Evolutionary conservation across 2,113 vertebrate species (phyloP), one percentile per base, ranked within the genome.

Genomic region (Pitta sordida): DNA sequence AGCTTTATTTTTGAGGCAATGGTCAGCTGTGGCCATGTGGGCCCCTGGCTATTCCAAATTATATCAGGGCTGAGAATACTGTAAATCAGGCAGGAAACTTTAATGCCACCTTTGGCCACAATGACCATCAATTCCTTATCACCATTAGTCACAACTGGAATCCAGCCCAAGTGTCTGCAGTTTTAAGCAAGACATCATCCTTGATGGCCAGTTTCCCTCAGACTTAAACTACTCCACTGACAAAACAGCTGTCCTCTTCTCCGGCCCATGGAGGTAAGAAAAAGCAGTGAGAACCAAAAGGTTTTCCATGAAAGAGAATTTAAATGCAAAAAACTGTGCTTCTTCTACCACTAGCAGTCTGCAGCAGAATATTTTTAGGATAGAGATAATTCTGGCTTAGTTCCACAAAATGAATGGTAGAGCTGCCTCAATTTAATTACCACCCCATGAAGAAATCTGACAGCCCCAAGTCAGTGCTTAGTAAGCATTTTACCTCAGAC

Each of bases 361-460:
- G 93, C 59, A 26, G 86, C 22, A 88, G 91, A 85, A 92, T 74
- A 96, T 96, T 96, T 97, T 95, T 97, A 94, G 87, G 90, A 82
- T 78, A 79, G 22, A 90, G 93, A 88, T 90, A 79, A 95, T 94
- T 95, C 63, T 96, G 96, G 76, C 92, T 98, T 96, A 95, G 83
- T 93, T 97, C 93, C 96, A 94, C 81, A 97, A 95, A 96, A 96
- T 69, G 93, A 96, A 94, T 5, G 3, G 75, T 62, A 94, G 91
- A 91, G 94, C 88, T 95, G 90, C 56, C 75, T 97, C 95, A 96
- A 97, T 96, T 97, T 97, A 97, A 98, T 96, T 97, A 97, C 94
- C 83, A 96, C 77, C 67, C 81, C 77, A 87, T 81, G 93, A 98
- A 97, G 86, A 86, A 91, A 88, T 94, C 86, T 97, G 96, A 98